phyloP scores from a whole-genome alignment of 2,797 vertebrate genomes.

The Coregonus suidteri region DNA sequence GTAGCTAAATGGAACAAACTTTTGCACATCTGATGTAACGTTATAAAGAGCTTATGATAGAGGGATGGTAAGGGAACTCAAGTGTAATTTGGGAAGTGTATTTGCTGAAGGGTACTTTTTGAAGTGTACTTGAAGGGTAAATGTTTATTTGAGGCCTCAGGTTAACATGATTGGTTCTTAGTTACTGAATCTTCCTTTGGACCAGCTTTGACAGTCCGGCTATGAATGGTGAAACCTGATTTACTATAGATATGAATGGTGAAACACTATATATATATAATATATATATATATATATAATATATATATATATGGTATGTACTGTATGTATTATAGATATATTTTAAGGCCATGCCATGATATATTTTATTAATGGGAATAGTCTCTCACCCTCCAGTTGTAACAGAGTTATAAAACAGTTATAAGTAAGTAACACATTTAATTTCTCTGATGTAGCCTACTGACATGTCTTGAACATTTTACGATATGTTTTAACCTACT shows the following conservation, averaged over 20 bases:
- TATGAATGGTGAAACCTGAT: no score
- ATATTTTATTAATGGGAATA: constrained; percentile 53
- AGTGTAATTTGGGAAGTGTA: constrained; percentile 20
- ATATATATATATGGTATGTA: constrained; percentile 44
- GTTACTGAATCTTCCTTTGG: constrained; percentile 36
- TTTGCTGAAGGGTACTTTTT: constrained; percentile 68
- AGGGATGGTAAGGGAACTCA: neutral
- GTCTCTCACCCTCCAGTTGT: constrained; percentile 66
- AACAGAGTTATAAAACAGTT: constrained; percentile 32
- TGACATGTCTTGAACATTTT: constrained; percentile 54
- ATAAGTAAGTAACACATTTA: constrained; percentile 22
- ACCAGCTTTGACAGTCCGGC: no score
- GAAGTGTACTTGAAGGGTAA: constrained; percentile 23
- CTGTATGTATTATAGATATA: constrained; percentile 40
- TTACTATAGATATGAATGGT: no score
- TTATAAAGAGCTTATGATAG: neutral
- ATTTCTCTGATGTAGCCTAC: constrained; percentile 35
- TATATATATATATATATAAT: no score
- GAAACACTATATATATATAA: no score
- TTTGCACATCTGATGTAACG: neutral
- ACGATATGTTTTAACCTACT: constrained; percentile 61
- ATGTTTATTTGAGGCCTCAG: constrained; percentile 66
- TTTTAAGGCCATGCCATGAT: neutral
- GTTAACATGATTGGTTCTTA: constrained; percentile 67
- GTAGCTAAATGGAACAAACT: neutral